phyloP scores from a whole-genome alignment of 2,888 invertebrate genomes.

The Falcaria lacertinaria region DNA sequence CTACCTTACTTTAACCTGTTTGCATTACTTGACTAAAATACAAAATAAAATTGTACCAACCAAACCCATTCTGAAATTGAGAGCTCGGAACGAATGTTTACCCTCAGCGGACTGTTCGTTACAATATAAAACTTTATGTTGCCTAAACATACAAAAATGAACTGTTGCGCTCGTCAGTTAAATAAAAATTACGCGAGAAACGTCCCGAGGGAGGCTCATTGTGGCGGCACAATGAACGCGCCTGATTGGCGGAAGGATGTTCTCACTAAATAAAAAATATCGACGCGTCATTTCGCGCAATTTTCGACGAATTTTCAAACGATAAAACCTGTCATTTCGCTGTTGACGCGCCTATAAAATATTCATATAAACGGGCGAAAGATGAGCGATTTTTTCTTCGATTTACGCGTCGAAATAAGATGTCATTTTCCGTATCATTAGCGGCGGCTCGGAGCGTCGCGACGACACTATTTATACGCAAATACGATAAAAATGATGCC shows the following conservation, averaged over 20 bases:
- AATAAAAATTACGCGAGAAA: conserved; percentile 70
- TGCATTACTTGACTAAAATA: neutral
- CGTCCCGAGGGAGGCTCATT: conserved; percentile 69
- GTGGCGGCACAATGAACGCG: conserved; percentile 70
- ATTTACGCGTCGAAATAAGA: conserved; percentile 79
- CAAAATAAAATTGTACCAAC: neutral
- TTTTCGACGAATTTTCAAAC: conserved; percentile 79
- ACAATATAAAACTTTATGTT: conserved; percentile 24
- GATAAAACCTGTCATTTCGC: conserved; percentile 80
- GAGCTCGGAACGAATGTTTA: conserved; percentile 3
- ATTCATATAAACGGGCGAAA: conserved; percentile 75
- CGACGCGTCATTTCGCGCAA: conserved; percentile 78
- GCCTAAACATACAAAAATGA: conserved; percentile 52
- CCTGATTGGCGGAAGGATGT: conserved; percentile 80
- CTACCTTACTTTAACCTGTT: neutral
- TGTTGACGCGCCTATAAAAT: conserved; percentile 80
- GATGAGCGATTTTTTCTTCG: conserved; percentile 79
- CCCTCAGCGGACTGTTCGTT: neutral
- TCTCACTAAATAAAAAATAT: conserved; percentile 79
- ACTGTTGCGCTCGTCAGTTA: conserved; percentile 69
- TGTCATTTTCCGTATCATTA: conserved; percentile 81
- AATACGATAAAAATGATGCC: conserved; percentile 79
- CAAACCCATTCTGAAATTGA: neutral
- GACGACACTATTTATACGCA: conserved; percentile 78
- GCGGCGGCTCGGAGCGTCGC: conserved; percentile 69